Conservation (phyloP, 1,140 invertebrate species). For the Macrocentrus cingulum region DNA sequence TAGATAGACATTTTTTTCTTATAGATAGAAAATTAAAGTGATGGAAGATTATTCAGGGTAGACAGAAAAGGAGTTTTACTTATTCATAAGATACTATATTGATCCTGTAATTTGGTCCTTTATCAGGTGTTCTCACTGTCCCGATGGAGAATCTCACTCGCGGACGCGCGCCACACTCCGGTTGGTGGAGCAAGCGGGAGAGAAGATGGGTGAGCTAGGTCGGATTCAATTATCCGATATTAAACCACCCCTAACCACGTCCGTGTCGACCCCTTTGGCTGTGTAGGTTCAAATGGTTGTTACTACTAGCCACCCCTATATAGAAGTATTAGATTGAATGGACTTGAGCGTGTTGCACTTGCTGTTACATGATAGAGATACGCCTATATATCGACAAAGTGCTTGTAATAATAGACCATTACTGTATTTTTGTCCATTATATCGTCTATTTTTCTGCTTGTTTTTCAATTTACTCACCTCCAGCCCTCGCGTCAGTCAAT, state of each 20-base stretch:
- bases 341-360: conserved; percentile 55
- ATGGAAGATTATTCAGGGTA: too few species aligned
- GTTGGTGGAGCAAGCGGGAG: conserved; percentile 2
- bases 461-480: conserved; percentile 24
- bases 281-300: conserved; percentile 53
- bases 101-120: too few species aligned
- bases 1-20: too few species aligned
- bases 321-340: conserved; percentile 59
- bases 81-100: too few species aligned
- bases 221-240: conserved; percentile 61
- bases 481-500: neutral
- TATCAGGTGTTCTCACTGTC: conserved; percentile 25
- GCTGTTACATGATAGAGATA: conserved; percentile 46
- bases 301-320: conserved; percentile 35
- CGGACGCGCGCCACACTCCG: conserved; percentile 13
- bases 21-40: too few species aligned
- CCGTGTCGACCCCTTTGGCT: conserved; percentile 47
- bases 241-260: conserved; percentile 58
- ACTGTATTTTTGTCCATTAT: conserved; percentile 28
- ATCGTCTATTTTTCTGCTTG: conserved; percentile 24
- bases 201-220: conserved; percentile 35
- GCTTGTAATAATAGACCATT: conserved; percentile 38
- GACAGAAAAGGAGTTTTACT: too few species aligned
- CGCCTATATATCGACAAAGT: conserved; percentile 43
- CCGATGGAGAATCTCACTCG: conserved; percentile 4